Conservation (phyloP, 2,888 invertebrate species). For the Tetranychus piercei region DNA sequence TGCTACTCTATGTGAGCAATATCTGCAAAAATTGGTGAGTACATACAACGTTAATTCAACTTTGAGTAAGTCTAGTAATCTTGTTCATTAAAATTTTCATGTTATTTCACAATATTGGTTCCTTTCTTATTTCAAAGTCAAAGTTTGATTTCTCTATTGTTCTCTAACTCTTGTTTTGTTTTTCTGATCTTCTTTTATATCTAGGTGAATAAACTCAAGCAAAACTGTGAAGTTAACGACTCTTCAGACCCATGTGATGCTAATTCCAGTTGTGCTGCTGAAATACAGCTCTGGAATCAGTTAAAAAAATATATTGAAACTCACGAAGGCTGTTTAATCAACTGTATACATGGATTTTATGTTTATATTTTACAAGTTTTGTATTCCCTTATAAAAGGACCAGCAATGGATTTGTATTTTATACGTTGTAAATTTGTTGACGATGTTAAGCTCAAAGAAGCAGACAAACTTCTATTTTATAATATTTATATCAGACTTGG, state of each 20-base stretch:
- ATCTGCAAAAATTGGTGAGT: not conserved
- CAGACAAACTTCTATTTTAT: constrained; percentile 15
- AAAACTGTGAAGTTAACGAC: not conserved
- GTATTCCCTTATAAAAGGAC: not conserved
- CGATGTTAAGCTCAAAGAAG: not conserved
- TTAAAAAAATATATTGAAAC: constrained; percentile 18
- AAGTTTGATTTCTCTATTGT: not conserved
- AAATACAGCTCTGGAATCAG: constrained; percentile 33
- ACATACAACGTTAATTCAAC: not conserved
- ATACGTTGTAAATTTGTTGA: not conserved
- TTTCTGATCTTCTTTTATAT: not conserved
- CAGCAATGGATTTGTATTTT: constrained; percentile 12
- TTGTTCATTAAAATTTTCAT: not conserved
- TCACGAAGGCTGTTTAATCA: constrained; percentile 14
- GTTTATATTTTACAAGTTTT: constrained; percentile 13
- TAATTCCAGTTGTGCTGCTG: constrained; percentile 21
- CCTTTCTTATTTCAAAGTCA: not conserved
- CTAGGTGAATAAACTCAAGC: not conserved
- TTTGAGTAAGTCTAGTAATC: not conserved
- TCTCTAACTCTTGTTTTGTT: not conserved
- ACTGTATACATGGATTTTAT: constrained; percentile 21
- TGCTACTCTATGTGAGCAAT: not conserved
- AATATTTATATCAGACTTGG: constrained; percentile 21
- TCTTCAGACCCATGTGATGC: not conserved
- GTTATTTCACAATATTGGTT: not conserved